A percentile compares a stretch with the other conserved stretches of the same genome.
These are phyloP conservation scores for Semotilus atromaculatus DNA, from an alignment of 2,797 vertebrate species.

Conservation along the genomic window DNA sequence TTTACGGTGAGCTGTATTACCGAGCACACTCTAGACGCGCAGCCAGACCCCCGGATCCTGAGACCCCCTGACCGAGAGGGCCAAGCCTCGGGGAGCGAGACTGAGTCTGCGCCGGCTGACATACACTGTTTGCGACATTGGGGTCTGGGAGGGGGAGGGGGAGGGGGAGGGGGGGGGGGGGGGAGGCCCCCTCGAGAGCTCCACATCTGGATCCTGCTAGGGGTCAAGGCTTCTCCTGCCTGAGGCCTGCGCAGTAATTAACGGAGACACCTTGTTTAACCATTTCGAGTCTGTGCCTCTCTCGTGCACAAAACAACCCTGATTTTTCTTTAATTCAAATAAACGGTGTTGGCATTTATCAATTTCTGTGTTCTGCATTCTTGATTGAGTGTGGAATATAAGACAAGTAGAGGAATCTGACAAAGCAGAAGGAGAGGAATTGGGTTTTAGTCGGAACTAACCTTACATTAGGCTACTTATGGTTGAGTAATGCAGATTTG, in stretches of 20 bases:
- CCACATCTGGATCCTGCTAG: slow-evolving; percentile 99
- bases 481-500: background rate
- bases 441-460: background rate
- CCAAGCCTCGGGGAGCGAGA: slow-evolving; percentile 74
- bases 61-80: slow-evolving; percentile 56
- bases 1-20: slow-evolving; percentile 59
- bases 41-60: slow-evolving; percentile 66
- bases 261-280: slow-evolving; percentile 96
- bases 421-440: background rate
- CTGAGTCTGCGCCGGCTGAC: slow-evolving; percentile 75
- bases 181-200: slow-evolving; percentile 85
- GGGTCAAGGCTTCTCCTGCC: slow-evolving; percentile 98
- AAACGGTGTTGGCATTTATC: slow-evolving; percentile 26
- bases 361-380: background rate
- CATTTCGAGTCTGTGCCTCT: slow-evolving; percentile 80
- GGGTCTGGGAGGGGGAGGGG: slow-evolving; percentile 73
- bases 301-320: slow-evolving; percentile 64
- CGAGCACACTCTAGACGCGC: slow-evolving; percentile 73
- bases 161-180: slow-evolving; percentile 68
- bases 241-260: slow-evolving; percentile 96
- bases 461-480: background rate
- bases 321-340: slow-evolving; percentile 37
- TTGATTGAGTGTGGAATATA: background rate
- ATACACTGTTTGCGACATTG: slow-evolving; percentile 79
- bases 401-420: background rate